phyloP scores from a whole-genome alignment of 2,797 vertebrate species.

The Melanotaenia parkinsoni region DNA sequence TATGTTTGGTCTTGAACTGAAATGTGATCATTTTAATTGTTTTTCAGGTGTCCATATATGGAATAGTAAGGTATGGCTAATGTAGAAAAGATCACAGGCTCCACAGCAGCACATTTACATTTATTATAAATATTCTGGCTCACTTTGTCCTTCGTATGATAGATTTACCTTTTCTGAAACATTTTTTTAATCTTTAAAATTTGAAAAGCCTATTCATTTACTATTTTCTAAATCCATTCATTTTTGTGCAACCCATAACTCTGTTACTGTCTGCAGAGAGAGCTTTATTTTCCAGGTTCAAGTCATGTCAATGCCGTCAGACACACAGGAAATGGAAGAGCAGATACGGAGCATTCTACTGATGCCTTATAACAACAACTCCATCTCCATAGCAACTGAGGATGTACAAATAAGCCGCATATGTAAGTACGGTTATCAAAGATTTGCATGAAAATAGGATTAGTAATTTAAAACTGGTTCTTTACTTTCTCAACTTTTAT shows the following conservation, averaged over 20 bases:
- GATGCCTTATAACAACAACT: slow-evolving; percentile 48
- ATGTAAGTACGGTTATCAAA: slow-evolving; percentile 54
- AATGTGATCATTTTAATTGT: not conserved
- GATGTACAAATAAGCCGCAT: slow-evolving; percentile 77
- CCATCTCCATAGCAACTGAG: slow-evolving; percentile 48
- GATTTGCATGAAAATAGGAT: not conserved
- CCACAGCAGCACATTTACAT: not conserved
- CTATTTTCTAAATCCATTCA: not conserved
- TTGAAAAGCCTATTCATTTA: not conserved
- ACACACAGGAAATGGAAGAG: slow-evolving; percentile 55
- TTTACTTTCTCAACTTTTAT: slow-evolving; percentile 9
- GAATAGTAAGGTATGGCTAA: slow-evolving; percentile 53
- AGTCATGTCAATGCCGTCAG: slow-evolving; percentile 51
- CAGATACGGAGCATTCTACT: slow-evolving; percentile 64
- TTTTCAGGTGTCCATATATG: slow-evolving; percentile 24
- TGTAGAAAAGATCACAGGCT: not conserved
- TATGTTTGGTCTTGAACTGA: not conserved
- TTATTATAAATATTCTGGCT: not conserved
- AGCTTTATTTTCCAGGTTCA: slow-evolving; percentile 78
- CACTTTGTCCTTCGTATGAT: not conserved
- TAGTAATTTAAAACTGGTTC: not conserved
- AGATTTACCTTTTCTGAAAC: no score
- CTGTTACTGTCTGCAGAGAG: slow-evolving; percentile 52
- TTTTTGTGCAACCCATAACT: not conserved
- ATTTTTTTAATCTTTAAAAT: no score